Evolutionary conservation across 2,797 vertebrate species (phyloP).

Genomic region (Salmo trutta): DNA sequence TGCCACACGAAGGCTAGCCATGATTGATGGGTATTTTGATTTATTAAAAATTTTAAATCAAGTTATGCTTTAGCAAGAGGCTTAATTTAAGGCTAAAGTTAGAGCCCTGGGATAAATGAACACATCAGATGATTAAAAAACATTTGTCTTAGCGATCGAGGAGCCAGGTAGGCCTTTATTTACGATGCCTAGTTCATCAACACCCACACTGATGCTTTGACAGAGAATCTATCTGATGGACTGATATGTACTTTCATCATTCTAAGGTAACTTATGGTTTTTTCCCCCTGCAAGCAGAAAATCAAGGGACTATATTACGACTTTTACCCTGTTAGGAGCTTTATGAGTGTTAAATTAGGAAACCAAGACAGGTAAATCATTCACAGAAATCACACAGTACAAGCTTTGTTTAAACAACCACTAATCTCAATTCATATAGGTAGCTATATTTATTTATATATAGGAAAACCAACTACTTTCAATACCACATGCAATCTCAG

Average conservation of each 20-base stretch:
- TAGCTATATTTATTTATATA: too few species aligned
- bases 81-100: slow-evolving; percentile 87
- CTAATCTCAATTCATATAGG: too few species aligned
- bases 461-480: too few species aligned
- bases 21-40: slow-evolving; percentile 81
- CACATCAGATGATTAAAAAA: slow-evolving; percentile 90
- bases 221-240: slow-evolving; percentile 50
- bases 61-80: slow-evolving; percentile 79
- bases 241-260: slow-evolving; percentile 62
- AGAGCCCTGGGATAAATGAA: slow-evolving; percentile 83
- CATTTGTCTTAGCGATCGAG: slow-evolving; percentile 81
- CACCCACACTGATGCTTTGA: slow-evolving; percentile 38
- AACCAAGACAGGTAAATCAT: not conserved
- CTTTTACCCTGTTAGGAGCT: slow-evolving; percentile 29
- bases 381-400: not conserved
- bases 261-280: slow-evolving; percentile 58
- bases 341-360: slow-evolving; percentile 24
- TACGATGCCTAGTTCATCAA: slow-evolving; percentile 70
- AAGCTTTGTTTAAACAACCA: too few species aligned
- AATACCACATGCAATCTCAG: too few species aligned
- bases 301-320: slow-evolving; percentile 43
- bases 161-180: slow-evolving; percentile 79
- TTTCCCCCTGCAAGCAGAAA: slow-evolving; percentile 28
- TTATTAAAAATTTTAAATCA: slow-evolving; percentile 64
- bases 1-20: slow-evolving; percentile 73